Evolutionary conservation across 2,113 vertebrate species (phyloP), one percentile per base, ranked within the genome.

Genomic region (Genyomyrus donnyi): DNA sequence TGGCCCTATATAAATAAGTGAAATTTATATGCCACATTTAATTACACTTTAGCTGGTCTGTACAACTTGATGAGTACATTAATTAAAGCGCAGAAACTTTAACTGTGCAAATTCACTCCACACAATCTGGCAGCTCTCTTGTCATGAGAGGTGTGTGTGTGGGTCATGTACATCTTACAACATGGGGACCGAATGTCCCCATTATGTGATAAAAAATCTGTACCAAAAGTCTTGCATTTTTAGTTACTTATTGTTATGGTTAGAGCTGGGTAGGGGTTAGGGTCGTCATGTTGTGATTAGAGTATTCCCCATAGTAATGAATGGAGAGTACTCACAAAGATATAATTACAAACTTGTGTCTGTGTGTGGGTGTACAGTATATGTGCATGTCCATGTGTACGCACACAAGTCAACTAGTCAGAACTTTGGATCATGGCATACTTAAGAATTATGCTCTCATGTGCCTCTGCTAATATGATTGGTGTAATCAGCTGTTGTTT

Each of bases 41-140:
- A 88, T 88, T 88, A 88, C 53, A 42, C 53, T 88, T 15, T 35
- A 58, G 53, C 87, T 88, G 87, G 27, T 39, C 87, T 88, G 9
- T 88, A 88, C 53, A 88, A 21, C 53, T 88, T 88, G 31, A 88
- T 88, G 52, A 58, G 86, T 13, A 62, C 21, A 88, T 88, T 88
- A 56, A 88, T 88, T 88, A 88, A 88, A 88, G 35, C 8, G 1
- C 24, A 46, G 11, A 27, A 31, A 53, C 3, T 39, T 56, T 39
- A 31, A 50, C 48, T 19, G 27, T 35, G n/a, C 8, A 56, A 39
- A 87, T 56, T 56, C 46, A 24, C 21, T 24, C 4, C 49, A 11
- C 85, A 87, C 9, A 24, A 27, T 46, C 46, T 48, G 53, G 52
- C 86, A 53, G 31, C 52, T 42, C 24, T 24, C 49, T 87, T 53